A percentile compares a stretch with the other conserved stretches of the same genome.
Conservation (phyloP, 2,113 vertebrate species). For the Fregetta grallaria region DNA sequence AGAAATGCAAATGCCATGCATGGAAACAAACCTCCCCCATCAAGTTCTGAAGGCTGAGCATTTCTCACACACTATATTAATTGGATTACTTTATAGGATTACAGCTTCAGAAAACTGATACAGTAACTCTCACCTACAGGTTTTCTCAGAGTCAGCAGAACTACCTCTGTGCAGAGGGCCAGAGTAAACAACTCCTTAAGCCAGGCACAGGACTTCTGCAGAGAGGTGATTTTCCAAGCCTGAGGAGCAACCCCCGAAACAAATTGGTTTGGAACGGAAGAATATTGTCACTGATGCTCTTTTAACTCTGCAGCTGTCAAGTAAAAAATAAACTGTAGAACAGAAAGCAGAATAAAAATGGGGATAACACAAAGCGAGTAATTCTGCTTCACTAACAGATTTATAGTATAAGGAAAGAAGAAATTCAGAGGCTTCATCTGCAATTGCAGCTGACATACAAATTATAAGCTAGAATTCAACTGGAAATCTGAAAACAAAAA, state of each 20-base stretch:
- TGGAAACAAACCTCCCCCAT: not conserved
- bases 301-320: not conserved
- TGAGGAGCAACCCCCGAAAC: not conserved
- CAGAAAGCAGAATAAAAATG: not conserved
- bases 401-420: not conserved
- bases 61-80: not conserved
- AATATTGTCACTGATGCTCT: not conserved
- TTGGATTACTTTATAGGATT: not conserved
- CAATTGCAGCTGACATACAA: not conserved
- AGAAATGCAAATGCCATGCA: not conserved
- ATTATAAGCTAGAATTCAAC: not conserved
- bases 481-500: not conserved
- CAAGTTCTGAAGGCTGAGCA: not conserved
- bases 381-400: not conserved
- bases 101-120: not conserved
- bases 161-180: not conserved
- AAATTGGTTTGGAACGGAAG: not conserved
- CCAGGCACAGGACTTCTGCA: not conserved
- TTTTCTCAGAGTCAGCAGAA: not conserved
- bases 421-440: not conserved
- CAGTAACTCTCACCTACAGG: not conserved
- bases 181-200: not conserved
- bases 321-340: not conserved
- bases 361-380: not conserved
- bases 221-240: not conserved